Base-by-base conservation (phyloP, 2,888 invertebrate species). In the Ochlodes sylvanus region DNA sequence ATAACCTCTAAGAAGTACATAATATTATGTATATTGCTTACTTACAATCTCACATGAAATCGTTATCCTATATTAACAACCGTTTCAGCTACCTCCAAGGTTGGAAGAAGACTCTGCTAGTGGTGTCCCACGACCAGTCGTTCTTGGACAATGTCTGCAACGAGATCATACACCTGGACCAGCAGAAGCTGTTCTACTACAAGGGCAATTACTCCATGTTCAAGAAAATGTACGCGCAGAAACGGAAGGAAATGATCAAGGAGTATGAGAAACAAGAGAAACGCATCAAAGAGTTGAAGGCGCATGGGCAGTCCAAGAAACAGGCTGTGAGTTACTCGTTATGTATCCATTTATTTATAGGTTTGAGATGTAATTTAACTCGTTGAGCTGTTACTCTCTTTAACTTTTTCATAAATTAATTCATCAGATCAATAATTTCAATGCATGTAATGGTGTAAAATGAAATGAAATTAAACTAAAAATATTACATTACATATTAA, bases 101-200 rank as follows among this genome's bases (percentile, higher is more conserved):
- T 2, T 99, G 99, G 99, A 99, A 99, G 90, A 99, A 99, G 85
- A 99, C 99, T 0, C 92, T 99, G 3, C 92, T 99, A 38, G 97
- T 99, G 69, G 99, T 99, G 12, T 99, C 99, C 79, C 99, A 99
- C 96, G 99, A 99, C 94, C 99, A 99, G 93, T 98, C 98, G 75
- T 99, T 99, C 94, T 95, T 99, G 79, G 99, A 99, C 87, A 99
- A 99, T 83, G 99, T 99, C 4, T 99, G 99, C 88, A 99, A 99
- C 68, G 99, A 99, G 93, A 97, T 99, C 74, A 97, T 99, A 71
- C 99, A 99, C 85, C 94, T 99, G 76, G 99, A 99, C 86, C 96
- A 96, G 76, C 97, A 98, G 80, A 99, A 99, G 85, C 90, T 99
- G 63, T 97, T 96, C 84, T 99, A 99, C 86, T 99, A 99, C 88